Evolutionary conservation across 2,888 invertebrate genomes (phyloP).

Genomic region (Acanthococcus lagerstroemiae): DNA sequence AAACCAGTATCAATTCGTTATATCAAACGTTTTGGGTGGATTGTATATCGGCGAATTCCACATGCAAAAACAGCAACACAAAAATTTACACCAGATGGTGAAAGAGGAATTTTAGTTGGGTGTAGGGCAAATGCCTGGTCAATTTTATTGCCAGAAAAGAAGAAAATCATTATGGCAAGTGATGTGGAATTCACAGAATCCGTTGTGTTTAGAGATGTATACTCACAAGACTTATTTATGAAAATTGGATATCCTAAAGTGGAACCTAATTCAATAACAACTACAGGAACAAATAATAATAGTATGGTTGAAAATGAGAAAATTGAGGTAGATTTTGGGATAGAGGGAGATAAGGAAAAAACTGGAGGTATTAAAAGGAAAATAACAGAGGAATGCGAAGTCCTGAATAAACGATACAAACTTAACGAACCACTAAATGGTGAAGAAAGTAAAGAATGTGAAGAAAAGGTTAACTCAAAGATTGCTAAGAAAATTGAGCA

Average conservation of each 20-base stretch:
- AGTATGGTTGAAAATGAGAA: too few species aligned
- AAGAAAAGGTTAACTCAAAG: not conserved
- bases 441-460: not conserved
- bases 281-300: too few species aligned
- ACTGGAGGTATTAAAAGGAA: too few species aligned
- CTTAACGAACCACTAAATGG: not conserved
- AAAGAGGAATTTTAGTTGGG: not conserved
- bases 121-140: not conserved
- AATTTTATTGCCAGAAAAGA: not conserved
- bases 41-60: not conserved
- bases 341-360: too few species aligned
- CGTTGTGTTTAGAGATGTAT: not conserved
- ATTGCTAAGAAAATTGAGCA: not conserved
- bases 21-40: not conserved
- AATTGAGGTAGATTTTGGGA: too few species aligned
- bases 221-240: not conserved
- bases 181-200: conserved; percentile 1
- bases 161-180: not conserved
- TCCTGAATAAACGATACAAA: not conserved
- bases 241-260: not conserved
- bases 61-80: not conserved
- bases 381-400: not conserved
- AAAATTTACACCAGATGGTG: not conserved
- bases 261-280: too few species aligned
- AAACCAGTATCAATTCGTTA: not conserved